These are phyloP conservation scores for Syngnathoides biaculeatus DNA, from an alignment of 2,113 vertebrate species.

Conservation along the genomic window DNA sequence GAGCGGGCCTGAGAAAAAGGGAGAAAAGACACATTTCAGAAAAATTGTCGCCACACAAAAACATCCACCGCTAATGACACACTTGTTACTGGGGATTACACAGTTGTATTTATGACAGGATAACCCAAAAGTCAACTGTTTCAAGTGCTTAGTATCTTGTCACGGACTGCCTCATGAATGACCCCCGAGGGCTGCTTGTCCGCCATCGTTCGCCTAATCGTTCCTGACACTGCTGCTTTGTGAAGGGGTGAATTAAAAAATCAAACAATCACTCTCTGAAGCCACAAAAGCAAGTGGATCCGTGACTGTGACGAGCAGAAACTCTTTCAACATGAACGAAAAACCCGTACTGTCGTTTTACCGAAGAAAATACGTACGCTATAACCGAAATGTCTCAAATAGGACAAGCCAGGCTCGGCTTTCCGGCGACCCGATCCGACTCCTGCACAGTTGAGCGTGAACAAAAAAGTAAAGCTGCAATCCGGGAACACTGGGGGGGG, in stretches of 20 bases:
- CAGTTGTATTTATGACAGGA: constrained; percentile 31
- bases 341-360: not conserved
- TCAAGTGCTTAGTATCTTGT: constrained; percentile 55
- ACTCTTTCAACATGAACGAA: not conserved
- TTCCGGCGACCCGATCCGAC: not conserved
- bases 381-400: not conserved
- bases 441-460: not conserved
- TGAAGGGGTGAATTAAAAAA: constrained; percentile 46
- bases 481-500: not conserved
- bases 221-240: constrained; percentile 55
- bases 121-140: constrained; percentile 50
- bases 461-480: constrained; percentile 2
- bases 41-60: constrained; percentile 39
- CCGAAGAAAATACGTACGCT: not conserved
- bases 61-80: constrained; percentile 25
- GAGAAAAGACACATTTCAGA: constrained; percentile 60
- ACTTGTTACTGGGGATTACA: constrained; percentile 29
- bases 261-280: constrained; percentile 56
- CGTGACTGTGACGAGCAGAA: not conserved
- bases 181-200: constrained; percentile 52
- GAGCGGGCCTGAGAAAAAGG: constrained; percentile 77
- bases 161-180: constrained; percentile 51
- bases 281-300: constrained; percentile 29
- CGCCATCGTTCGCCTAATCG: constrained; percentile 51
- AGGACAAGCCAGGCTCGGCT: not conserved